These are phyloP conservation scores for Meteorus colon DNA, from an alignment of 2,888 invertebrate genomes.

Conservation along the genomic window DNA sequence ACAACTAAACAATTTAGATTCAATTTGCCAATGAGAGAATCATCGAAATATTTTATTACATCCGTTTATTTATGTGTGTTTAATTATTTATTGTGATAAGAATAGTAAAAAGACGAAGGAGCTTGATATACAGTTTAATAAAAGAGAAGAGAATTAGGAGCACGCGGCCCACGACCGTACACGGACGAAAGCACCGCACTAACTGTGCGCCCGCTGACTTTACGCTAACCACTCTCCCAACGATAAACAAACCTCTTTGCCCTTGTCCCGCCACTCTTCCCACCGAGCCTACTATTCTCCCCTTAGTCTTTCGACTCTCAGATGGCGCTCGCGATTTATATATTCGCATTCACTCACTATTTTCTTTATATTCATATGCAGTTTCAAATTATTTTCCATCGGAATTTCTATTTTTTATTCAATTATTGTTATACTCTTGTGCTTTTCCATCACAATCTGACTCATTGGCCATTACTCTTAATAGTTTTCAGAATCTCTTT, in stretches of 20 bases:
- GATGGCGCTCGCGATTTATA: too few species aligned
- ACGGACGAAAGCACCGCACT: slow-evolving; percentile 64
- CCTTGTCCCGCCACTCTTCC: slow-evolving; percentile 22
- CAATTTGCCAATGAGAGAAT: too few species aligned
- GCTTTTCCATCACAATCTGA: too few species aligned
- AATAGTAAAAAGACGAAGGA: background rate
- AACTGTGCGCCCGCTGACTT: slow-evolving; percentile 56
- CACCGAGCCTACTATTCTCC: background rate
- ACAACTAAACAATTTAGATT: too few species aligned
- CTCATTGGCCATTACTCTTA: too few species aligned
- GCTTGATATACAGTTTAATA: background rate
- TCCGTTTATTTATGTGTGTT: background rate
- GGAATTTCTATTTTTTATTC: too few species aligned
- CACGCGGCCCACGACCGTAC: slow-evolving; percentile 45
- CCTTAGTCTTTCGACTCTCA: too few species aligned
- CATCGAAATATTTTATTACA: background rate
- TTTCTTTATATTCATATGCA: too few species aligned
- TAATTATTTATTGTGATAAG: slow-evolving; percentile 4
- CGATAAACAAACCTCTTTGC: slow-evolving; percentile 71
- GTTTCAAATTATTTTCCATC: too few species aligned
- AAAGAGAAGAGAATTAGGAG: slow-evolving; percentile 38
- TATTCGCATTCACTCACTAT: too few species aligned
- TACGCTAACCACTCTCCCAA: slow-evolving; percentile 52
- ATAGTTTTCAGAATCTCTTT: too few species aligned
- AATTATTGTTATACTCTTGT: too few species aligned